Conservation (phyloP, 2,113 vertebrate genomes). For the Ancistrus triradiatus region DNA sequence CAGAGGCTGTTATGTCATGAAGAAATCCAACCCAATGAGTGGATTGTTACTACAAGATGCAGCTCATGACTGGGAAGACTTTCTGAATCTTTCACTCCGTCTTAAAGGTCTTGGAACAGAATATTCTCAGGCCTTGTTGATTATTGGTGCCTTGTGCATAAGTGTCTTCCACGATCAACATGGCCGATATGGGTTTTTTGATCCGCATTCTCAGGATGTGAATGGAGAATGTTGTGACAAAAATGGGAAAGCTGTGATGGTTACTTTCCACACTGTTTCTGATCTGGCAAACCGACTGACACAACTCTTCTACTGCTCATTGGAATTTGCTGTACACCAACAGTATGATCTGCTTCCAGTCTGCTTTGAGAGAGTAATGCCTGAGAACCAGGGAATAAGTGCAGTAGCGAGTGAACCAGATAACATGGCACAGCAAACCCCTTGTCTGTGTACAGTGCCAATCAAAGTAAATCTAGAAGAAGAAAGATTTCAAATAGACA, state of each 20-base stretch:
- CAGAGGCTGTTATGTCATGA: background rate
- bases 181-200: background rate
- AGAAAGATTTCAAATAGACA: background rate
- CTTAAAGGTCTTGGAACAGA: background rate
- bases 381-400: background rate
- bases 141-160: background rate
- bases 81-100: background rate
- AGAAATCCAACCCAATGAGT: background rate
- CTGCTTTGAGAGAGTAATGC: background rate
- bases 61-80: background rate
- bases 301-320: background rate
- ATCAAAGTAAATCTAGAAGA: background rate
- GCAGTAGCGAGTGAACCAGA: background rate
- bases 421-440: background rate
- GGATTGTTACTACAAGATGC: background rate
- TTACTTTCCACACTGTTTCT: background rate
- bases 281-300: background rate
- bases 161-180: background rate
- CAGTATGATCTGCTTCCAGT: background rate
- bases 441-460: background rate
- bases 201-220: background rate
- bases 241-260: background rate
- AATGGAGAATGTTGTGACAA: background rate
- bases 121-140: background rate
- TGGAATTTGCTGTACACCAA: background rate